Percentiles rank a stretch among this genome's conserved stretches.
Evolutionary conservation across 1,140 invertebrate genomes (phyloP).

Genomic region (Trichonephila inaurata): DNA sequence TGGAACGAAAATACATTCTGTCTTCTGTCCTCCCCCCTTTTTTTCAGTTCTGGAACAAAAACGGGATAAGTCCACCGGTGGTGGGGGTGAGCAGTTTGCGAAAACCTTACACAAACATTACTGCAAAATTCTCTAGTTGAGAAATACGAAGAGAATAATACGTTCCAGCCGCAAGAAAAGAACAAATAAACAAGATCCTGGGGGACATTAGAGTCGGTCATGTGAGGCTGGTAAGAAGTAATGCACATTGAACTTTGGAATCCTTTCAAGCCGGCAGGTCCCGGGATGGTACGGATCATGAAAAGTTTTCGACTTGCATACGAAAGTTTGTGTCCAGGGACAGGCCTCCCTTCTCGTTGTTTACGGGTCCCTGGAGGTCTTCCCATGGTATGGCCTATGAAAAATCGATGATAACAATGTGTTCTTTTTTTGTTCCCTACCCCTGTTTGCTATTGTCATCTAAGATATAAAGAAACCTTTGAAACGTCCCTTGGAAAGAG

Average conservation of each 20-base stretch:
- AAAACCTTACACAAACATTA: conserved; percentile 11
- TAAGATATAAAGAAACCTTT: not conserved
- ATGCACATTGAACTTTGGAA: conserved; percentile 5
- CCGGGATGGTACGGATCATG: conserved; percentile 20
- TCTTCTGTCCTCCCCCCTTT: not conserved
- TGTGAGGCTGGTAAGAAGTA: not conserved
- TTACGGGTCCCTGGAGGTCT: not conserved
- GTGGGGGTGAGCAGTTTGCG: not conserved
- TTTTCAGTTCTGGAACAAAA: not conserved
- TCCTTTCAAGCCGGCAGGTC: conserved; percentile 6
- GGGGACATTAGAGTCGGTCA: not conserved
- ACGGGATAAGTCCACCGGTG: not conserved
- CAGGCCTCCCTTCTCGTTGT: not conserved
- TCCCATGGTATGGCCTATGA: conserved; percentile 9
- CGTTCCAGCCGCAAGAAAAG: not conserved
- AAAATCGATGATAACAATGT: conserved; percentile 46
- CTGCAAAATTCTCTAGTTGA: not conserved
- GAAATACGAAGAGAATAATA: conserved; percentile 29
- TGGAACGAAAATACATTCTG: not conserved
- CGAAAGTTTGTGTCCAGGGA: conserved; percentile 7
- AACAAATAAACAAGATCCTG: conserved; percentile 36
- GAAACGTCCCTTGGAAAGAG: no score
- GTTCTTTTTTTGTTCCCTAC: not conserved
- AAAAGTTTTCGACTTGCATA: conserved; percentile 52
- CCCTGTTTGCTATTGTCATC: not conserved